Evolutionary conservation across 2,113 vertebrate species (phyloP), one percentile per base, ranked within the genome.

Genomic region (Chunga burmeisteri): DNA sequence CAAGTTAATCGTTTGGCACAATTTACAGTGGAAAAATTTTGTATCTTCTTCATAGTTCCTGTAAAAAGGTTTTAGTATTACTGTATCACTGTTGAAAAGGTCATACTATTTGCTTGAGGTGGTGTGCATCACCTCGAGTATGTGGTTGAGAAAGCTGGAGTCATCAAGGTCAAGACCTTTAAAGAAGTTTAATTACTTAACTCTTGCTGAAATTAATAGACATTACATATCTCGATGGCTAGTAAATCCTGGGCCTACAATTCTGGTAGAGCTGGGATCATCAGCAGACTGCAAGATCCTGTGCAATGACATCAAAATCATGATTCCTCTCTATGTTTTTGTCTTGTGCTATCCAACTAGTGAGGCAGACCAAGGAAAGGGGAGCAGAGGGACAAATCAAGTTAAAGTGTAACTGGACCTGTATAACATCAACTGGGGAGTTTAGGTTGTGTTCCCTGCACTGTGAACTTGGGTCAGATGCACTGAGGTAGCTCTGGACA

Each of bases 381-480:
- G 25, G 7, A 94, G 38, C 6, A 61, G n/a, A 36, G 42, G 32
- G 44, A 63, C 30, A 80, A 79, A 55, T 6, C 47, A 80, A 46
- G 25, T 18, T 14, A 8, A 66, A 79, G 21, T 6, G 4, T 50
- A 72, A 53, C 50, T 36, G 44, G 67, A 47, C 10, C 32, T 68
- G 22, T 20, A 6, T 16, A 59, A 50, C 3, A 1, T 29, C 62
- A 83, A 0, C 21, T 7, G 36, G 26, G 40, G 58, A 32, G 44
- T 25, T 56, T 11, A 27, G 79, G 20, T 5, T 85, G 38, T 52
- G 44, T 20, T 70, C 59, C 50, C n/a, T 44, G 36, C 27, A 3
- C 36, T 50, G 40, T 47, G 61, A 94, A 46, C 65, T n/a, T 26
- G 10, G 50, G 36, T n/a, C 42, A 38, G 32, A 36, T 19, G 74